phyloP scores from a whole-genome alignment of 2,888 invertebrate genomes.

The Morpho helenor region DNA sequence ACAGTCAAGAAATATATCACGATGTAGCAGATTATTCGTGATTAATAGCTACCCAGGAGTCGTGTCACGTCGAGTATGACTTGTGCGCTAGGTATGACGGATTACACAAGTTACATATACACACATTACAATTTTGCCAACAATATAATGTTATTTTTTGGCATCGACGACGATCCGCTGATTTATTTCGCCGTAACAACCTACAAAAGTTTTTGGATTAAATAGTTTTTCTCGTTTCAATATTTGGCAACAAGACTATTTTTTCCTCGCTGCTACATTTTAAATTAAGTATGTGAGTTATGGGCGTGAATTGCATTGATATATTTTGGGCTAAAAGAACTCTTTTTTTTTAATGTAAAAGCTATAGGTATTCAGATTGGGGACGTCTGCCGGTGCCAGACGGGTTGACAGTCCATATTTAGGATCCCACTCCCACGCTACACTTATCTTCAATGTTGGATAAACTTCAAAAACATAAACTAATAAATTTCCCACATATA shows the following conservation, averaged over 20 bases:
- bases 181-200: slow-evolving; percentile 67
- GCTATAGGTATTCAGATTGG: no score
- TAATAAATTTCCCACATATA: no score
- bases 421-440: no score
- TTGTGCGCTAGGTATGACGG: slow-evolving; percentile 34
- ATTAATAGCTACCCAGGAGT: slow-evolving; percentile 26
- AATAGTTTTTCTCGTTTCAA: slow-evolving; percentile 69
- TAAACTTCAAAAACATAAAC: no score
- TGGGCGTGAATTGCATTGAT: slow-evolving; percentile 17
- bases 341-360: no score
- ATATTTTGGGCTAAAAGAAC: background rate
- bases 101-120: slow-evolving; percentile 1
- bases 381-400: no score
- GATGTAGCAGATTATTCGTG: slow-evolving; percentile 25
- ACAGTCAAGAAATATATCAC: slow-evolving; percentile 26
- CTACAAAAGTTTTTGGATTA: slow-evolving; percentile 74
- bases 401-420: no score
- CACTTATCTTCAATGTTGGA: no score
- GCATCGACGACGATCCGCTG: slow-evolving; percentile 69
- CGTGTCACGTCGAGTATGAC: slow-evolving; percentile 21
- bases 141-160: slow-evolving; percentile 75
- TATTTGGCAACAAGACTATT: slow-evolving; percentile 50
- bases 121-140: slow-evolving; percentile 61
- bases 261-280: slow-evolving; percentile 28
- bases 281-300: slow-evolving; percentile 30